phyloP scores from a whole-genome alignment of 2,113 vertebrate genomes.

The Natator depressus region DNA sequence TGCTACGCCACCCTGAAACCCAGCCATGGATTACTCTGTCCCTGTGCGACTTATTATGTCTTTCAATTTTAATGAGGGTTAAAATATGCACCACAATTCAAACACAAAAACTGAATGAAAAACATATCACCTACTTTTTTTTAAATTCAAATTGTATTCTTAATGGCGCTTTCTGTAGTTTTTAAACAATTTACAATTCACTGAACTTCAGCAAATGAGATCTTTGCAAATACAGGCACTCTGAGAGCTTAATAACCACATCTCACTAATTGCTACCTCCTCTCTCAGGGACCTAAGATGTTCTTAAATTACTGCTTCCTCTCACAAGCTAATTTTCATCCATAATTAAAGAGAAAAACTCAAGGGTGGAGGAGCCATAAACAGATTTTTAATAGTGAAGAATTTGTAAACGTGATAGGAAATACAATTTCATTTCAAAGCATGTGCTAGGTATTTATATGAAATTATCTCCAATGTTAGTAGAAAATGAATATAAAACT shows the following conservation, averaged over 20 bases:
- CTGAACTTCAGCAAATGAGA: constrained; percentile 20
- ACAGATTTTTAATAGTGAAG: not conserved
- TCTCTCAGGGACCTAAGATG: not conserved
- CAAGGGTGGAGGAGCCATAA: not conserved
- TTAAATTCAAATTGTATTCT: constrained; percentile 8
- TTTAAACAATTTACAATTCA: constrained; percentile 18
- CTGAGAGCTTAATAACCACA: constrained; percentile 10
- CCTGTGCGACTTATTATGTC: not conserved
- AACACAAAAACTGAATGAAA: not conserved
- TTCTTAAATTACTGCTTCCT: not conserved
- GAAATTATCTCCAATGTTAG: constrained; percentile 7
- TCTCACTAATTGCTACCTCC: not conserved
- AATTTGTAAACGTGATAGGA: not conserved
- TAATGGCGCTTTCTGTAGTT: constrained; percentile 9
- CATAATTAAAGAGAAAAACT: constrained; percentile 35
- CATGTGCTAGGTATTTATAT: not conserved
- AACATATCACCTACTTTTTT: constrained; percentile 16
- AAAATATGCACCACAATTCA: not conserved
- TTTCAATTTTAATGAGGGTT: not conserved
- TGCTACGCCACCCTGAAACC: not conserved
- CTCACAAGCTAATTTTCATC: not conserved
- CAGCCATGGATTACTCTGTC: not conserved
- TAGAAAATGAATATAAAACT: not conserved
- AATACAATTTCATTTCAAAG: not conserved
- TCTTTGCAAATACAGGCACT: constrained; percentile 24